These are phyloP conservation scores for Nomada fabriciana DNA, from an alignment of 2,888 invertebrate genomes.

Conservation along the genomic window DNA sequence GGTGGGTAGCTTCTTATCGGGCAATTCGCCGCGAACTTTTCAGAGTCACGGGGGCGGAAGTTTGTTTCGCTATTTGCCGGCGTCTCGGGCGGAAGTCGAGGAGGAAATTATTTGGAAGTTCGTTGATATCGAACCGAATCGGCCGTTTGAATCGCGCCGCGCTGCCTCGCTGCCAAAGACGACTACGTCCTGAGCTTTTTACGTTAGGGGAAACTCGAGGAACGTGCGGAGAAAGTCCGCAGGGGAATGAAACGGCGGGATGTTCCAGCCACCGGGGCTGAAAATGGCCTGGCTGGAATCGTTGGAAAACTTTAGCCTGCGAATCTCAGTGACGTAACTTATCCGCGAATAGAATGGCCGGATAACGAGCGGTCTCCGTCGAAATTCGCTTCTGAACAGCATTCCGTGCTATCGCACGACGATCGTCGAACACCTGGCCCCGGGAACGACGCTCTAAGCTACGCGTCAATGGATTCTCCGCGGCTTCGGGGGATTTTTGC, in stretches of 20 bases:
- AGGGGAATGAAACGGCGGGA: slow-evolving; percentile 7
- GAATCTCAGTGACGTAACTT: slow-evolving; percentile 60
- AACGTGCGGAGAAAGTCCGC: slow-evolving; percentile 10
- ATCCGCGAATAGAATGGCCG: slow-evolving; percentile 49
- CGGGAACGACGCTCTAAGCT: not conserved
- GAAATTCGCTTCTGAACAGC: slow-evolving; percentile 38
- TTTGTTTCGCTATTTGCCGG: slow-evolving; percentile 72
- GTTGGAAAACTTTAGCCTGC: slow-evolving; percentile 52
- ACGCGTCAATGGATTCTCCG: not conserved
- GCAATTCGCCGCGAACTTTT: slow-evolving; percentile 66
- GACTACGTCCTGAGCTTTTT: slow-evolving; percentile 43
- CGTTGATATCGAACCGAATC: slow-evolving; percentile 64
- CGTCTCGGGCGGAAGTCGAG: slow-evolving; percentile 56
- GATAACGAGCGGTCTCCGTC: slow-evolving; percentile 56
- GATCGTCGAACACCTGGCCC: not conserved
- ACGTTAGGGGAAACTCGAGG: slow-evolving; percentile 1
- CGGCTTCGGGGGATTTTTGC: too few relatives aligned
- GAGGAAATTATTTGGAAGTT: slow-evolving; percentile 73
- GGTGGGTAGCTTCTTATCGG: slow-evolving; percentile 64
- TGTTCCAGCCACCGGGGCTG: slow-evolving; percentile 4
- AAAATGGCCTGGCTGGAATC: slow-evolving; percentile 10
- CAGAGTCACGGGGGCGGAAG: slow-evolving; percentile 58
- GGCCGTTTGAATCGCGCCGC: slow-evolving; percentile 19
- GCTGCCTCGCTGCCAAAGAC: not conserved
- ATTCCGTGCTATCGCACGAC: slow-evolving; percentile 15